phyloP scores from a whole-genome alignment of 2,888 invertebrate species.

The Ellobium chinense region DNA sequence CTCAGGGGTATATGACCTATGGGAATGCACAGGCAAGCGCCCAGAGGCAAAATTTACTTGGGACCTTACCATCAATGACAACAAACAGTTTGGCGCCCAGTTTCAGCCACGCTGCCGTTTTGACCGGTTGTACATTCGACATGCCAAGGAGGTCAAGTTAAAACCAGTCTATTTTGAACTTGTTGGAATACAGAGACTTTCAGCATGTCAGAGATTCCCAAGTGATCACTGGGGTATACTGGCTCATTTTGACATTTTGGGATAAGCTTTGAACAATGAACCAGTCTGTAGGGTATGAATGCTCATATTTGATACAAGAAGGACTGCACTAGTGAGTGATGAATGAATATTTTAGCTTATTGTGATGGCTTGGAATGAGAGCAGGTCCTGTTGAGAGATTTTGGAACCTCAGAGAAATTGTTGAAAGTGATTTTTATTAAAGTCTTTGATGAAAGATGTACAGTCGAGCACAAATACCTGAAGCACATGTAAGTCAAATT shows the following conservation, averaged over 20 bases:
- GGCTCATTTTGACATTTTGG: slow-evolving; percentile 74
- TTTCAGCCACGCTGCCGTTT: slow-evolving; percentile 81
- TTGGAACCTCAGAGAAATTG: no score
- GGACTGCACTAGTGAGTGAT: no score
- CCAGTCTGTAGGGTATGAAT: no score
- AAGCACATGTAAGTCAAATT: no score
- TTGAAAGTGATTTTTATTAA: no score
- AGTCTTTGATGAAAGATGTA: no score
- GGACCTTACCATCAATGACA: slow-evolving; percentile 82
- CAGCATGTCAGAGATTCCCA: slow-evolving; percentile 80
- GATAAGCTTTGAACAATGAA: no score
- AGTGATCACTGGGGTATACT: slow-evolving; percentile 83
- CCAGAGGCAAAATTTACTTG: slow-evolving; percentile 82
- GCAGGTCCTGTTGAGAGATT: no score
- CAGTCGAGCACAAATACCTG: no score
- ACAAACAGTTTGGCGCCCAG: slow-evolving; percentile 77
- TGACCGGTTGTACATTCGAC: slow-evolving; percentile 81
- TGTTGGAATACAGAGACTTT: slow-evolving; percentile 81
- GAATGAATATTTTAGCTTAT: no score
- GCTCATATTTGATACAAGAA: no score
- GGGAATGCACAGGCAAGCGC: slow-evolving; percentile 82
- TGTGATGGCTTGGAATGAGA: no score
- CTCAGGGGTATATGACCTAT: slow-evolving; percentile 80
- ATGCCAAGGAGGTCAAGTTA: slow-evolving; percentile 57
- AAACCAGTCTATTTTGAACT: slow-evolving; percentile 81